A percentile compares a stretch with the other conserved stretches of the same genome.
These are phyloP conservation scores for Ruditapes philippinarum DNA, from an alignment of 1,140 invertebrate species.

Conservation along the genomic window DNA sequence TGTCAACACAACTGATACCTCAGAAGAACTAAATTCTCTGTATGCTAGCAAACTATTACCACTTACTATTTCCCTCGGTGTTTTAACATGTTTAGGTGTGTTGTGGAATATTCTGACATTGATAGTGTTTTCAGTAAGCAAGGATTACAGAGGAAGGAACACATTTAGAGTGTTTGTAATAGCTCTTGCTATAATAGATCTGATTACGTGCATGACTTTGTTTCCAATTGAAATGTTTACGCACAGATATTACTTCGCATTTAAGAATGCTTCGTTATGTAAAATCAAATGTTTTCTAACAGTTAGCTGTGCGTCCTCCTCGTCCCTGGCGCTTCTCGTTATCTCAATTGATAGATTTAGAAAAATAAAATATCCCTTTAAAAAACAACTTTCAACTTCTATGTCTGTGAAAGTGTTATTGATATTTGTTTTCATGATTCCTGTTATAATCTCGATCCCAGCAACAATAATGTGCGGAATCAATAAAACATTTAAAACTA, in stretches of 20 bases:
- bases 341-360: background rate
- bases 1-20: background rate
- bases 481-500: background rate
- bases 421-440: background rate
- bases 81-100: conserved; percentile 2
- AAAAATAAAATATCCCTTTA: background rate
- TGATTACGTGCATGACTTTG: background rate
- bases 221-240: conserved; percentile 4
- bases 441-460: background rate
- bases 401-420: background rate
- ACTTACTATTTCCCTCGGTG: background rate
- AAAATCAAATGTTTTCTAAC: conserved; percentile 21
- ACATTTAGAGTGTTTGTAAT: conserved; percentile 43
- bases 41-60: conserved; percentile 11
- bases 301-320: background rate
- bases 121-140: background rate
- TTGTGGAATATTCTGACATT: conserved; percentile 9
- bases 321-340: background rate
- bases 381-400: background rate
- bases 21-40: background rate
- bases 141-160: background rate
- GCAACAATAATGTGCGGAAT: conserved; percentile 18
- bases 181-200: background rate
- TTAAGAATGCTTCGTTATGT: background rate
- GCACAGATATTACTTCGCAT: conserved; percentile 8